Evolutionary conservation across 1,140 invertebrate genomes (phyloP), one percentile per base, ranked within the genome.

Genomic region (Aphelenchoides fujianensis): DNA sequence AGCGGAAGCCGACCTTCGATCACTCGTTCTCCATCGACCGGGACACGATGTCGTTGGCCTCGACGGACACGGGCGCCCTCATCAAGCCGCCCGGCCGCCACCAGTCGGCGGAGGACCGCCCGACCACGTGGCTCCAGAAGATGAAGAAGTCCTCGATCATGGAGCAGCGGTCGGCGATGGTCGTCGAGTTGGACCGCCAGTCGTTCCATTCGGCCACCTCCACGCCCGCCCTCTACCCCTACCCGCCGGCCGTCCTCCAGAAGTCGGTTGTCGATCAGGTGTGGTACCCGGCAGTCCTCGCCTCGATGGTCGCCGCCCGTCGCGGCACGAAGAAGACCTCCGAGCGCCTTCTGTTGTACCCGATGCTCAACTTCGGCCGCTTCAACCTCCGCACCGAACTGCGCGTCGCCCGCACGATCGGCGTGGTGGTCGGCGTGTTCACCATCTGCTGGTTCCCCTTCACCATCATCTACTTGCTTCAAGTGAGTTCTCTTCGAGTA

Each of bases 391-490:
- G 81, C 41, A 84, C 81, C 3, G 81, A 83, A 68, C 36, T 84
- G 34, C 31, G 82, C 48, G 81, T 83, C 5, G 81, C 81, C 62
- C 93, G 94, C 23, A 97, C 95, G 0, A 88, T 98, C 68, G 94
- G 94, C 12, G 96, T 98, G 67, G 87, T 88, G 2, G 96, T 98
- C 62, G 94, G 92, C 70, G 93, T 94, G 0, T 98, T 98, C 82
- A 92, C 91, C 16, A 87, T 96, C 67, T 98, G 95, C 84, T 98
- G 95, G 95, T 86, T 97, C 35, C 95, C 95, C 1, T 98, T 83
- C 64, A 77, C 75, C 12, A 68, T 82, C 54, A 84, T 83, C 37
- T 83, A 83, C 61, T 62, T 82, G 54, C 73, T 84, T 16, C 80
- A 81, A 69, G 79, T 84, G 52, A 35, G 36, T 64, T 59, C 41